Base-by-base conservation (phyloP, 2,888 invertebrate genomes). In the Caenorhabditis macrosperma region DNA sequence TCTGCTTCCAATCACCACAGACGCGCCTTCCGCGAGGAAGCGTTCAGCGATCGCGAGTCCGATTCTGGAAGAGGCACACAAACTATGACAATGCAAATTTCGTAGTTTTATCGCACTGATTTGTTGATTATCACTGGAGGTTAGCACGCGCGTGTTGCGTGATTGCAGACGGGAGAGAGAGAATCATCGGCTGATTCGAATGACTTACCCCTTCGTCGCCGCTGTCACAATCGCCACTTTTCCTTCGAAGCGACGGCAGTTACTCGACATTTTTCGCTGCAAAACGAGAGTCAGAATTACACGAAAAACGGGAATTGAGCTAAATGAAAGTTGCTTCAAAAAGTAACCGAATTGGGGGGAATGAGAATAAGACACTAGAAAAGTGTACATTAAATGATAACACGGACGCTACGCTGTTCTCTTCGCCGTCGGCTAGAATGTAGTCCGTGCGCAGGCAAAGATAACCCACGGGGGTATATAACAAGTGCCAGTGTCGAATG, bases 41-140 rank as follows among this genome's bases (percentile, higher is more conserved):
- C 96, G 93, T 90, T 94, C 93, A 3, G 97, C 97, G 87, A 97
- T 96, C 0, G 96, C 94, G 91, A 94, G 94, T 5, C 98, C 97
- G 91, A 98, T 98, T 55, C 88, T 88, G 59, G 57, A 85, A 33
- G 20, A 1, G n/a, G 30, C 17, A 9, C 46, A 26, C 44, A 44
- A 44, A 44, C 44, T 44, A 44, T 44, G 26, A 26, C 1, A n/a
- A 55, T 20, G 9, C 10, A 33, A 60, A 38, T 35, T 60, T 4
- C 33, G 24, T 20, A 61, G 44, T 55, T 46, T 61, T 38, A 71
- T 50, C 54, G 22, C 3, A 12, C 15, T 33, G 7, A 20, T 35
- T 26, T 28, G 28, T 52, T 17, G 38, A 57, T 24, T 69, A 46
- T 52, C 41, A 46, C 20, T 48, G 48, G 17, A 46, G 24, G n/a